These are phyloP conservation scores for Neomorphus geoffroyi DNA, from an alignment of 2,797 vertebrate species.

Conservation along the genomic window DNA sequence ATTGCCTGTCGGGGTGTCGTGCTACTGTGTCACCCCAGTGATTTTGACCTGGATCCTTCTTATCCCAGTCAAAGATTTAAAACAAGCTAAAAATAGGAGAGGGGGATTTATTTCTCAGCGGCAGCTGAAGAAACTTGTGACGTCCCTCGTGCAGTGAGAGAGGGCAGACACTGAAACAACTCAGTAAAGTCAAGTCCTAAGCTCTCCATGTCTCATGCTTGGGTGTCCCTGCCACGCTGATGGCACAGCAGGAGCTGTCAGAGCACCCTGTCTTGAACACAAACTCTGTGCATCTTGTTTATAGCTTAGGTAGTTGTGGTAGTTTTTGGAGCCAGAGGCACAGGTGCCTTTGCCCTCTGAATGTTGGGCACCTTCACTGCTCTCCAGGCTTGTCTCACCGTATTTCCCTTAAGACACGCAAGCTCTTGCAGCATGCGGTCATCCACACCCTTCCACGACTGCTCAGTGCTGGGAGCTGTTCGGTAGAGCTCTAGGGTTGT, in stretches of 20 bases:
- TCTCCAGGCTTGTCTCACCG: not conserved
- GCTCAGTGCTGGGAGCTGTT: not conserved
- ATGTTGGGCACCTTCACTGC: not conserved
- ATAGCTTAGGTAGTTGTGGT: not conserved
- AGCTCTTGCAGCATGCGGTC: not conserved
- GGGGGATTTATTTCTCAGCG: slow-evolving; percentile 49
- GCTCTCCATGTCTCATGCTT: not conserved
- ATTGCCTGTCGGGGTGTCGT: not conserved
- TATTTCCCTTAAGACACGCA: not conserved
- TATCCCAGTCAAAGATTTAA: slow-evolving; percentile 52
- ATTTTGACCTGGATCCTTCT: slow-evolving; percentile 60
- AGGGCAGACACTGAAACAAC: not conserved
- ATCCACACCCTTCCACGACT: not conserved
- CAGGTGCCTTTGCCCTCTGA: not conserved
- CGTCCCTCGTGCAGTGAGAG: not conserved
- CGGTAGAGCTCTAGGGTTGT: not conserved
- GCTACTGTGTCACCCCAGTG: slow-evolving; percentile 39
- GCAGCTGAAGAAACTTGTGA: slow-evolving; percentile 50
- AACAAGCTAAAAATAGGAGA: slow-evolving; percentile 49
- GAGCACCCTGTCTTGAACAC: not conserved
- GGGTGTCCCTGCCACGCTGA: not conserved
- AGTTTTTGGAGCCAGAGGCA: not conserved
- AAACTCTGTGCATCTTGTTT: not conserved
- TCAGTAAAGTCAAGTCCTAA: not conserved
- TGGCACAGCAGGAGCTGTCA: not conserved